Base-by-base conservation (phyloP, 2,888 invertebrate species). In the Chelonus formosanus region DNA sequence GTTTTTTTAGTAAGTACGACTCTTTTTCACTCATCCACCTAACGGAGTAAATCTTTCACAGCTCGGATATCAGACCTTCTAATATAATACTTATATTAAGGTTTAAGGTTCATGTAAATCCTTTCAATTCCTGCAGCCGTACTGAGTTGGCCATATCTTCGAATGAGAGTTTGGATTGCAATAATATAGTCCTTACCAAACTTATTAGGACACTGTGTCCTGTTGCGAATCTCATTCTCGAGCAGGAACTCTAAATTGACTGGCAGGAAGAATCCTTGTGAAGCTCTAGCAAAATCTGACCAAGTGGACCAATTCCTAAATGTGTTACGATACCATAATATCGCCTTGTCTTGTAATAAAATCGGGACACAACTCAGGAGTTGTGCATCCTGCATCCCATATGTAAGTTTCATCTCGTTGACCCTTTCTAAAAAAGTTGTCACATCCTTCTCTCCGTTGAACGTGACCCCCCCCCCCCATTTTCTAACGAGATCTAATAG, bases 71-170 rank as follows among this genome's bases (percentile, higher is more conserved):
- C 52, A 32, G 32, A 32, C 4, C 5, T 31, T 34, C 52, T 6
- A 32, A 52, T 52, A 7, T 34, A 52, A 32, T 32, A 32, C 3
- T 52, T 3, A 32, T 34, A 52, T 10, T 34, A 1, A 1, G 34
- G 32, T 7, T 4, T 20, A 3, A 34, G 5, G 0, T 52, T 52
- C 5, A 31, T 7, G 7, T 32, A 34, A 2, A 20, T 20, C 20
- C 20, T 20, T 74, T 48, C 48, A 3, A 48, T 3, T 5, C n/a
- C 10, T 48, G 20, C 10, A 8, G 0, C 5, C n/a, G 3, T n/a
- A 5, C 48, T 48, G 3, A 48, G n/a, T 4, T n/a, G n/a, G 0
- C 10, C 48, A 20, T 20, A 48, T 10, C 48, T n/a, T 48, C 48
- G 0, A 5, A 48, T 48, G 2, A 48, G 20, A 0, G 48, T 48